These are phyloP conservation scores for Dendrolimus punctatus DNA, from an alignment of 1,140 invertebrate genomes.

Conservation along the genomic window DNA sequence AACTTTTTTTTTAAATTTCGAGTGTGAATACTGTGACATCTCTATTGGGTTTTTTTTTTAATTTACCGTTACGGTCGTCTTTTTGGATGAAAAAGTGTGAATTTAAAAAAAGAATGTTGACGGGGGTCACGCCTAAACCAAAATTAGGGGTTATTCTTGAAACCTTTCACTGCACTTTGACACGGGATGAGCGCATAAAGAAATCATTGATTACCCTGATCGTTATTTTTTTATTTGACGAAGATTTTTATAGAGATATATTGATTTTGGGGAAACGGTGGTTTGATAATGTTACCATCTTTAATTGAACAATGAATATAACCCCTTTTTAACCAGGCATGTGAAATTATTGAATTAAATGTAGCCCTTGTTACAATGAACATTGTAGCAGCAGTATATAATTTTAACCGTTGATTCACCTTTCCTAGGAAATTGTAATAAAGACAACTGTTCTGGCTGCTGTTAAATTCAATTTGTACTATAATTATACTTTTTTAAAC, in stretches of 20 bases:
- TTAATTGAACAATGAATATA: conserved; percentile 29
- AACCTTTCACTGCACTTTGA: conserved; percentile 68
- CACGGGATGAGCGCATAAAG: conserved; percentile 52
- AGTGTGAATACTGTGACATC: conserved; percentile 52
- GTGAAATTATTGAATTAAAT: conserved; percentile 36
- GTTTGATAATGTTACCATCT: conserved; percentile 52
- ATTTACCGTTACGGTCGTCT: conserved; percentile 48
- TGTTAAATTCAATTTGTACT: too few relatives aligned
- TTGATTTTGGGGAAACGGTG: conserved; percentile 47
- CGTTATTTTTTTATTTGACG: conserved; percentile 17
- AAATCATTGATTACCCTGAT: conserved; percentile 55
- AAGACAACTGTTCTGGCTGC: too few relatives aligned
- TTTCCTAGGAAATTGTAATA: too few relatives aligned
- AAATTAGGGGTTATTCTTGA: conserved; percentile 64
- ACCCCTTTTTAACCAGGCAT: conserved; percentile 54
- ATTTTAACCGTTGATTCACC: background rate
- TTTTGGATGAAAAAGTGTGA: conserved; percentile 54
- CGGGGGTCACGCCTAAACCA: conserved; percentile 64
- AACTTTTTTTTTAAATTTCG: conserved; percentile 58
- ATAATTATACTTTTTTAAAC: too few relatives aligned
- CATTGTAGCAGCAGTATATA: background rate
- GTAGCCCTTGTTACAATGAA: background rate
- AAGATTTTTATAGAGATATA: conserved; percentile 64
- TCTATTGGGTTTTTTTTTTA: conserved; percentile 27
- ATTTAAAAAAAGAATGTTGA: conserved; percentile 63